Evolutionary conservation across 2,113 vertebrate species (phyloP), one percentile per base, ranked within the genome.

Genomic region (Alligator mississippiensis): DNA sequence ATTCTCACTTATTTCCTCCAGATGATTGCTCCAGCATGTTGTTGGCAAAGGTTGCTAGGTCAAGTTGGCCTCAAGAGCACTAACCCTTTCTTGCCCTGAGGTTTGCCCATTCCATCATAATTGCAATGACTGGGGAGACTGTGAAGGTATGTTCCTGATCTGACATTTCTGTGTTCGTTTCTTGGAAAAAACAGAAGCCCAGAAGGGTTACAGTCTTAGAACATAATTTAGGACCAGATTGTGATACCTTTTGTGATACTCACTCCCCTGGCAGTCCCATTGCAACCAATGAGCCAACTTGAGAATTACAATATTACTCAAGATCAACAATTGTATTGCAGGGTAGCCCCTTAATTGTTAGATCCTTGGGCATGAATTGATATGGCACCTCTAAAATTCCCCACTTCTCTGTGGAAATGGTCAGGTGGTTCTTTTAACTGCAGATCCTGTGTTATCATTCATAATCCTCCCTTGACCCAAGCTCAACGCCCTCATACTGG

Each of bases 91-190:
- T 74, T n/a, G 54, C 1, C 74, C 72, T 66, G 11, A 19, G 0
- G 1, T 4, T 34, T 2, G 0, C 6, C 64, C 14, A 1, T 28
- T 76, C 21, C 30, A 18, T 34, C 19, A 38, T 21, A 72, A 72
- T 22, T 34, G 38, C 21, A 22, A 72, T 72, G 38, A 10, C 22
- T 21, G 34, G n/a, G 28, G 47, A 47, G 47, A 47, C 47, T 47
- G 11, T 72, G 30, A 11, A 38, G 30, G 11, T 22, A 72, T 47
- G 7, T 34, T 38, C 68, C 22, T 72, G 30, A 11, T 72, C 38
- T 38, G 30, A 18, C 10, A 22, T 11, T 72, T 3, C 68, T 72
- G 5, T 72, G 30, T 21, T 18, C 30, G 38, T 34, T 72, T 34
- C 38, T 18, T 38, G 18, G 5, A 22, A 22, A 22, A 72, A 72